Evolutionary conservation across 2,113 vertebrate species (phyloP), one percentile per base, ranked within the genome.

Genomic region (Setophaga petechia): DNA sequence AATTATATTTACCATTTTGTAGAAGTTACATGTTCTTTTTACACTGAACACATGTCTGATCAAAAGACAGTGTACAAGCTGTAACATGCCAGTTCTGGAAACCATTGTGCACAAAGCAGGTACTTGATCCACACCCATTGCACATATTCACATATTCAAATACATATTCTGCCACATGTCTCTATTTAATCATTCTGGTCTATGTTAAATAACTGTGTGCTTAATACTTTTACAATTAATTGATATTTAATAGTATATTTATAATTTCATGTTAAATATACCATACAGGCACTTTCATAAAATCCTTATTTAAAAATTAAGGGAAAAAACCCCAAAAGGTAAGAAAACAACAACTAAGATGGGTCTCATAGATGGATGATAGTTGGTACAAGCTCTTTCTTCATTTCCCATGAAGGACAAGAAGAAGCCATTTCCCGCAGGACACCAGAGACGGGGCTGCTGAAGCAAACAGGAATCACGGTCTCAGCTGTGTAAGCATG

Each of bases 401-500:
- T 89, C 25, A 68, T 28, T 78, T 25, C 15, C 12, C 15, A 15
- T 15, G 27, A 33, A 61, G 66, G 54, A 2, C 3, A 2, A 73
- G 37, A 80, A 59, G 22, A 4, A 54, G 55, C 41, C 4, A 1
- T 35, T 88, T 71, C 24, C 21, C 22, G 37, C 58, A 65, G 39
- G 37, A 35, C 39, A n/a, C 25, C 44, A 63, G 46, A 51, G 59
- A 7, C 22, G 2, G 37, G 69, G 57, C 86, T 77, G 59, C 57
- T 86, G 76, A 39, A 80, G 58, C 54, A 66, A 65, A 54, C 12
- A 15, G 47, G 52, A n/a, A 24, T 44, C 44, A 27, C 5, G 7
- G 25, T 51, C 41, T 55, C 0, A 0, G 19, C 37, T 27, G 52
- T 4, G 37, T 0, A 0, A 44, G 73, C 39, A 8, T 1, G 4